Percentiles rank a stretch among this genome's conserved stretches.
Evolutionary conservation across 2,888 invertebrate genomes (phyloP).

Genomic region (Scelioninae gen. 1): DNA sequence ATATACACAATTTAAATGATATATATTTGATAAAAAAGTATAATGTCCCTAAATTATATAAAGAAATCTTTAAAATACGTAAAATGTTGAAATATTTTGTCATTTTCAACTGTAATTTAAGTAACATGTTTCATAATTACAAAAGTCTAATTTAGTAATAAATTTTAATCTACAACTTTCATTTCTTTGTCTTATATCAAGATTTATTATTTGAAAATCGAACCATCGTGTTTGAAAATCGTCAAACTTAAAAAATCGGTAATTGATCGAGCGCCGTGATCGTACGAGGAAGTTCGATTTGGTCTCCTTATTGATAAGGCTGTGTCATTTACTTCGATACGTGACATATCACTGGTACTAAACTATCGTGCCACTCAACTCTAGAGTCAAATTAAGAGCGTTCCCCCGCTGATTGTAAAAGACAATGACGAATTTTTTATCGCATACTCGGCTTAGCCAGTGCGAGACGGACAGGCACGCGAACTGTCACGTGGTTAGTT

Average conservation of each 20-base stretch:
- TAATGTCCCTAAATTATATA: too few species aligned
- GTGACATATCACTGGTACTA: conserved; percentile 34
- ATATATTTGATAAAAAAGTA: too few species aligned
- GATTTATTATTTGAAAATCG: too few species aligned
- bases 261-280: conserved; percentile 46
- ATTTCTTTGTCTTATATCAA: too few species aligned
- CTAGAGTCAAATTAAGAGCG: conserved; percentile 51
- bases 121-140: too few species aligned
- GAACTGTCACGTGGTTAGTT: conserved; percentile 52
- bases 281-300: conserved; percentile 32
- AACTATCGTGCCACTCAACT: conserved; percentile 34
- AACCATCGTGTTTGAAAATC: too few species aligned
- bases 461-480: conserved; percentile 55
- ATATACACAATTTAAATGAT: too few species aligned
- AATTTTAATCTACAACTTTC: too few species aligned
- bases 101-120: too few species aligned
- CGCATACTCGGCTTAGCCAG: conserved; percentile 3
- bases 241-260: conserved; percentile 2
- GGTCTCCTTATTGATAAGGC: conserved; percentile 43
- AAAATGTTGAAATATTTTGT: too few species aligned
- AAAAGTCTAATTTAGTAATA: too few species aligned
- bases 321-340: conserved; percentile 52
- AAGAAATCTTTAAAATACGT: too few species aligned
- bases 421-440: conserved; percentile 58
- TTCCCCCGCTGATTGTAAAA: conserved; percentile 39